These are phyloP conservation scores for Stenodema calcarata DNA, from an alignment of 2,888 invertebrate genomes.

Conservation along the genomic window DNA sequence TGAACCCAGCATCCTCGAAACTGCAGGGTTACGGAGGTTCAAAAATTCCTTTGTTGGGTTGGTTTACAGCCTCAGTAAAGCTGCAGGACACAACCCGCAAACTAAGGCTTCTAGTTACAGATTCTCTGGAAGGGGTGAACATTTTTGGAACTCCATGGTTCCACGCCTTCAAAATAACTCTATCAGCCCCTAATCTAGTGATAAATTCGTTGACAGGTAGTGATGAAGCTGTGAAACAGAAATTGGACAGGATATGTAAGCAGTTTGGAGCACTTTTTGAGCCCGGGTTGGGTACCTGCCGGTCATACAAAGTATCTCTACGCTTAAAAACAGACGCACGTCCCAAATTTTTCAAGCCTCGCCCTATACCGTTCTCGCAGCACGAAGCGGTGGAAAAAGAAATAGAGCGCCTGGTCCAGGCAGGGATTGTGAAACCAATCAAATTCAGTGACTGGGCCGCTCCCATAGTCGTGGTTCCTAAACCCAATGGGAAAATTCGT, in stretches of 20 bases:
- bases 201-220: background rate
- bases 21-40: background rate
- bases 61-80: background rate
- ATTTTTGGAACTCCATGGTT: background rate
- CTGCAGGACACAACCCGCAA: background rate
- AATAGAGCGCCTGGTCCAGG: background rate
- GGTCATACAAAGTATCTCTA: background rate
- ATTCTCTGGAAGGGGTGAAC: background rate
- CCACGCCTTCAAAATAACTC: background rate
- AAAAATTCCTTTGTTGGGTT: background rate
- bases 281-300: background rate
- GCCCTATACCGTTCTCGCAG: background rate
- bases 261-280: background rate
- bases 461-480: background rate
- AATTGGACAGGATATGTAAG: background rate
- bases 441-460: background rate
- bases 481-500: background rate
- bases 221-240: background rate
- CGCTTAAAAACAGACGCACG: background rate
- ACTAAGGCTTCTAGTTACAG: background rate
- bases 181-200: background rate
- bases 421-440: background rate
- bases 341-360: slow-evolving; percentile 1
- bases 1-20: background rate
- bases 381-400: background rate